phyloP scores from a whole-genome alignment of 2,113 vertebrate genomes.

The Ursus arctos region DNA sequence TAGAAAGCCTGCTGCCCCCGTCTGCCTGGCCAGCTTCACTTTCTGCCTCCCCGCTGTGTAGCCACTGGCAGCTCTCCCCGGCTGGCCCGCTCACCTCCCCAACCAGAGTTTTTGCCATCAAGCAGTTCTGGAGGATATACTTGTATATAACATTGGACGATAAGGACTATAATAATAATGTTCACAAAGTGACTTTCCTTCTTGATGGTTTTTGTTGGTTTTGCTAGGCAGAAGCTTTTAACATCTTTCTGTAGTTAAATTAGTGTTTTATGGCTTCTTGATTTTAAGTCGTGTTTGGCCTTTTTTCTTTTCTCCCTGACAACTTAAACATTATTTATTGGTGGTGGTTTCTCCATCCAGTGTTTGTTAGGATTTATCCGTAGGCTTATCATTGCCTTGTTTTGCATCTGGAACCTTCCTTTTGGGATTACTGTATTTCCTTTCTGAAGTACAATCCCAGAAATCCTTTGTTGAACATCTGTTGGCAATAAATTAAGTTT shows the following conservation, averaged over 20 bases:
- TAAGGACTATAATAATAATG: not conserved
- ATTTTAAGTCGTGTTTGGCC: not conserved
- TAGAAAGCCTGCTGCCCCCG: not conserved
- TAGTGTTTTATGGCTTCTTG: not conserved
- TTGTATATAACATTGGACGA: not conserved
- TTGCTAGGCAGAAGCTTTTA: not conserved
- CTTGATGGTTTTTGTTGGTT: not conserved
- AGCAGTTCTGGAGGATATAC: not conserved
- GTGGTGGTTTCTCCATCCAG: not conserved
- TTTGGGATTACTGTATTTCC: slow-evolving; percentile 52
- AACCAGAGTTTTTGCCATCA: not conserved
- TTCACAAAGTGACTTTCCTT: not conserved
- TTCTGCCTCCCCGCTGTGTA: not conserved
- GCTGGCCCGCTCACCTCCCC: not conserved
- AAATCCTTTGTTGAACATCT: slow-evolving; percentile 53
- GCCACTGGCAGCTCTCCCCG: not conserved
- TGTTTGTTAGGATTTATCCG: not conserved
- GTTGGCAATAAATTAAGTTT: slow-evolving; percentile 62
- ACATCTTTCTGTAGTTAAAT: not conserved
- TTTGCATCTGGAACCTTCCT: slow-evolving; percentile 23
- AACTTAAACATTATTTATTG: not conserved
- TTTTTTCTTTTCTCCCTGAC: not conserved
- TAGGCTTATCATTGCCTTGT: slow-evolving; percentile 34
- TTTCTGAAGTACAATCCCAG: slow-evolving; percentile 51
- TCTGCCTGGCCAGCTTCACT: not conserved